phyloP scores from a whole-genome alignment of 2,888 invertebrate genomes.

The Athalia rosae region DNA sequence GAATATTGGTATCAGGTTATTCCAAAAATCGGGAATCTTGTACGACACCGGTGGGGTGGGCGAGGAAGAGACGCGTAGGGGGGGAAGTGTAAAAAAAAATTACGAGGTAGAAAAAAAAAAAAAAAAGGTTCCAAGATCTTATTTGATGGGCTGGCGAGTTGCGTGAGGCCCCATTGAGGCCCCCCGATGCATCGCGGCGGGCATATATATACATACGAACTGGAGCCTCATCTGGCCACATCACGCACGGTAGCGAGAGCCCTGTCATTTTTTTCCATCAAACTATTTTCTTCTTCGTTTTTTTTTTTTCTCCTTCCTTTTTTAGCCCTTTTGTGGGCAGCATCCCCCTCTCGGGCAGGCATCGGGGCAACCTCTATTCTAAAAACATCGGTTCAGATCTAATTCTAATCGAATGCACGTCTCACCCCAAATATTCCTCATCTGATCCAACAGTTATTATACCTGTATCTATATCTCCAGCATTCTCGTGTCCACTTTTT shows the following conservation, averaged over 20 bases:
- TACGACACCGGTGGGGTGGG: background rate
- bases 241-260: constrained; percentile 69
- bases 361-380: constrained; percentile 54
- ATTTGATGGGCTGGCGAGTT: constrained; percentile 38
- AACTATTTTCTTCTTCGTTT: constrained; percentile 53
- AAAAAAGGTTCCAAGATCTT: constrained; percentile 5
- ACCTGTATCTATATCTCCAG: too few relatives aligned
- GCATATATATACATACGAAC: constrained; percentile 31
- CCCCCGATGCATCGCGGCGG: constrained; percentile 28
- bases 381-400: constrained; percentile 68
- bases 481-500: too few relatives aligned
- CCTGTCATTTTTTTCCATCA: constrained; percentile 68
- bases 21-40: too few relatives aligned
- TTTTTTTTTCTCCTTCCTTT: constrained; percentile 22
- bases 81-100: background rate
- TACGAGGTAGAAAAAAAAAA: constrained; percentile 17
- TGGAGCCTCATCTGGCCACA: constrained; percentile 55
- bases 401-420: constrained; percentile 62
- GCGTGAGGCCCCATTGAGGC: constrained; percentile 39
- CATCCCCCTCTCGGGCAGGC: constrained; percentile 31
- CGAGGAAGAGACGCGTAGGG: background rate
- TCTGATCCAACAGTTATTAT: background rate
- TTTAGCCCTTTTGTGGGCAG: constrained; percentile 43
- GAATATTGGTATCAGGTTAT: too few relatives aligned
- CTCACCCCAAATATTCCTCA: constrained; percentile 15